Evolutionary conservation across 2,113 vertebrate species (phyloP).

Genomic region (Acinonyx jubatus): DNA sequence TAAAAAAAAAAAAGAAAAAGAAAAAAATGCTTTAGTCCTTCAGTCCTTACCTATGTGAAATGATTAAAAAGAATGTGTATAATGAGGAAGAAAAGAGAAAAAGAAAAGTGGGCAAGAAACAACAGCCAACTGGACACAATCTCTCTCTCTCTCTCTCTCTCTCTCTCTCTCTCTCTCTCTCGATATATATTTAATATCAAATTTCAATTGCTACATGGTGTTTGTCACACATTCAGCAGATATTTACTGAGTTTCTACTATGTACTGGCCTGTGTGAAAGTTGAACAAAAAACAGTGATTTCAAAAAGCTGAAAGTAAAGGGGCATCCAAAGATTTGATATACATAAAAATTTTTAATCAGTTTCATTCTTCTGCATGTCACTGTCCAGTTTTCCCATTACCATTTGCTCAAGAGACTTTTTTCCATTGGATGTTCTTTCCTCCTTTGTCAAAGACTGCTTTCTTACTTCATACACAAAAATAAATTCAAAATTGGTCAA

Average conservation of each 20-base stretch:
- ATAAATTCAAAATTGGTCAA: no score
- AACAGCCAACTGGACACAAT: background rate
- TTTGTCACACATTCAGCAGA: background rate
- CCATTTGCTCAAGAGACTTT: no score
- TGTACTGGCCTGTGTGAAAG: background rate
- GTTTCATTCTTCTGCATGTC: no score
- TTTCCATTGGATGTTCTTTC: no score
- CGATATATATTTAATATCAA: background rate
- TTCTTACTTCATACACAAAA: no score
- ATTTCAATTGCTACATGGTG: background rate
- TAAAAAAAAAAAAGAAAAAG: background rate
- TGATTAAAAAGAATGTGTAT: background rate
- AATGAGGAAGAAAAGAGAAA: background rate
- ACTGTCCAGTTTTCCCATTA: no score
- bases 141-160: background rate
- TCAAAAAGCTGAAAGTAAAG: background rate
- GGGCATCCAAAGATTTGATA: background rate
- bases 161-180: background rate
- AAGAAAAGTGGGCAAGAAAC: background rate
- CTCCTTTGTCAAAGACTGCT: no score
- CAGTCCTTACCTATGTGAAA: background rate
- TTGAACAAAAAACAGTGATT: background rate
- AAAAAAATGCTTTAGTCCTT: background rate
- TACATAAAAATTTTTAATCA: background rate
- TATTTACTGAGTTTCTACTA: background rate